Percentiles rank a stretch among this genome's conserved stretches.
Evolutionary conservation across 2,888 invertebrate species (phyloP).

Genomic region (Noctua janthina): DNA sequence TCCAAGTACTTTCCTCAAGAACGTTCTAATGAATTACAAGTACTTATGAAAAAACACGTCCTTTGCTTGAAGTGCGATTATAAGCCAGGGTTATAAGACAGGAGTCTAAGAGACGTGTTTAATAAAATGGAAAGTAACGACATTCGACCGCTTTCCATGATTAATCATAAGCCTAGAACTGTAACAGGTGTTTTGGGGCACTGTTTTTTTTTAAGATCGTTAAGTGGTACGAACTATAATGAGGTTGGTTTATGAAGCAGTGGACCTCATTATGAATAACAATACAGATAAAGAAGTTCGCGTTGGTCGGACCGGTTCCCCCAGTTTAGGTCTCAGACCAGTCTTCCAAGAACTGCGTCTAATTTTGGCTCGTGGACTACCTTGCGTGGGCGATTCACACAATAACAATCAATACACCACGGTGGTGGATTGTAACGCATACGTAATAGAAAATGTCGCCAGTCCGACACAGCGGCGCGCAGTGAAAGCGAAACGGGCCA

Average conservation of each 20-base stretch:
- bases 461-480: slow-evolving; percentile 38
- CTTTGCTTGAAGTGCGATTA: neutral
- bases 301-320: neutral
- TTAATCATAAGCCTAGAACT: neutral
- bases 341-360: slow-evolving; percentile 30
- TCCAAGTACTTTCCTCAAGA: slow-evolving; percentile 3
- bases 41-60: neutral
- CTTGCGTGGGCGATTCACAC: slow-evolving; percentile 50
- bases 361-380: slow-evolving; percentile 45
- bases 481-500: slow-evolving; percentile 64
- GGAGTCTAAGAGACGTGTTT: neutral
- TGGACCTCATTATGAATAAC: neutral
- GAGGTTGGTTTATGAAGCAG: neutral
- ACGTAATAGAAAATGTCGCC: slow-evolving; percentile 60
- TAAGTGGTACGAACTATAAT: neutral
- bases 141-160: slow-evolving; percentile 2
- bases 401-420: slow-evolving; percentile 56
- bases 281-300: neutral
- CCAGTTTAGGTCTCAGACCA: slow-evolving; percentile 8
- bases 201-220: neutral
- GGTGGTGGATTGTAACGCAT: slow-evolving; percentile 49
- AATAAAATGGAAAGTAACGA: slow-evolving; percentile 12
- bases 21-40: neutral
- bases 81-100: neutral
- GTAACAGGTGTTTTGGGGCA: neutral